A percentile compares a stretch with the other conserved stretches of the same genome.
Conservation (phyloP, 2,888 invertebrate species). For the Caradrina kadenii region DNA sequence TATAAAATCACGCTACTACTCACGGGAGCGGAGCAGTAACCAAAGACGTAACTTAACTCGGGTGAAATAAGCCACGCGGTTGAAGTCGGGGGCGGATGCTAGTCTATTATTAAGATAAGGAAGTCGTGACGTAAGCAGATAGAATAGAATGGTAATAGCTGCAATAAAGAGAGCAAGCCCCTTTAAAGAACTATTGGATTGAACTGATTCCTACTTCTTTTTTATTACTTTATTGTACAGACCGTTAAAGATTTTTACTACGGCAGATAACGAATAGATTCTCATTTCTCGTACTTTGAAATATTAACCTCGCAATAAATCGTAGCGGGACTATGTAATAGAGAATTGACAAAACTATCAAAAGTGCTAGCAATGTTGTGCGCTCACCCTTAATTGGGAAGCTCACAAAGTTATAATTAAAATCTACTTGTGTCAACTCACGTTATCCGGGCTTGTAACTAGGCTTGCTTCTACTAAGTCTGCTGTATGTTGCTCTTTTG, state of each 20-base stretch:
- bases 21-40: no score
- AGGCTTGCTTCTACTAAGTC: not conserved
- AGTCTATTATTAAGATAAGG: slow-evolving; percentile 1
- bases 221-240: slow-evolving; percentile 41
- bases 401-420: slow-evolving; percentile 58
- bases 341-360: slow-evolving; percentile 37
- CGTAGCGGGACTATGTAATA: slow-evolving; percentile 14
- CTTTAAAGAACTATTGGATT: slow-evolving; percentile 43
- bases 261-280: slow-evolving; percentile 21
- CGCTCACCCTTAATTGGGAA: slow-evolving; percentile 40
- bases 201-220: slow-evolving; percentile 50
- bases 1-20: no score
- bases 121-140: slow-evolving; percentile 31
- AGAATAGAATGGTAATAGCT: slow-evolving; percentile 34
- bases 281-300: slow-evolving; percentile 8
- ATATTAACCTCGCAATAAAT: slow-evolving; percentile 19
- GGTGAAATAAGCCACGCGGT: no score
- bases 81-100: no score
- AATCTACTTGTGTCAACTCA: slow-evolving; percentile 48
- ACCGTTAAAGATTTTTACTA: slow-evolving; percentile 33
- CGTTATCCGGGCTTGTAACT: slow-evolving; percentile 15
- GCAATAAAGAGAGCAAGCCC: slow-evolving; percentile 42
- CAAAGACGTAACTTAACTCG: no score
- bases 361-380: slow-evolving; percentile 32
- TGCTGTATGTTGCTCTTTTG: slow-evolving; percentile 17